phyloP scores from a whole-genome alignment of 2,113 vertebrate species.

The Tragulus kanchil region DNA sequence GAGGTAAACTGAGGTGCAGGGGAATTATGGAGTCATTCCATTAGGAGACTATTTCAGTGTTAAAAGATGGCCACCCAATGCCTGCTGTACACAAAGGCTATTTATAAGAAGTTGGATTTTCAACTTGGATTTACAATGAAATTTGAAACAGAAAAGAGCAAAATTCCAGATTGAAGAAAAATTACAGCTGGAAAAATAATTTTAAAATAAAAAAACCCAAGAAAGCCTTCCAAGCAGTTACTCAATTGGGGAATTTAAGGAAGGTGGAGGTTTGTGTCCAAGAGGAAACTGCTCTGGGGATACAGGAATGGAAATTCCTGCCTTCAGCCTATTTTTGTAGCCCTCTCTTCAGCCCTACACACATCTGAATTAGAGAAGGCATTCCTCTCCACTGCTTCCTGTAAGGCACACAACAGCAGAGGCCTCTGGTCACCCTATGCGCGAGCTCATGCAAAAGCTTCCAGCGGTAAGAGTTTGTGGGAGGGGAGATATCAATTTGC shows the following conservation, averaged over 20 bases:
- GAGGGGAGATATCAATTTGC: neutral
- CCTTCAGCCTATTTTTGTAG: conserved; percentile 16
- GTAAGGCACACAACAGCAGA: neutral
- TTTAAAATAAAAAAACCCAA: neutral
- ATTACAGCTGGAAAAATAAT: conserved; percentile 76
- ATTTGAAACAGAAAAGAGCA: conserved; percentile 73
- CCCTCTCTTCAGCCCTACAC: neutral
- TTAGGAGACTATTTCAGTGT: neutral
- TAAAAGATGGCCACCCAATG: neutral
- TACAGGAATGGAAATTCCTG: conserved; percentile 60
- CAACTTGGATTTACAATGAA: conserved; percentile 67
- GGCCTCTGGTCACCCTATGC: neutral
- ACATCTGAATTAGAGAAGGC: neutral
- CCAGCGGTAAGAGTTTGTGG: neutral
- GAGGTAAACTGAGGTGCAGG: conserved; percentile 3
- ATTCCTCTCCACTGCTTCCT: neutral
- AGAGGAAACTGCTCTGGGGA: conserved; percentile 53
- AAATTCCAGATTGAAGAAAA: conserved; percentile 73
- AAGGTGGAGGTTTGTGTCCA: conserved; percentile 65
- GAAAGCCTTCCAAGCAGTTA: conserved; percentile 73
- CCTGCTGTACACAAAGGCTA: conserved; percentile 39
- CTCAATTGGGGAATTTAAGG: conserved; percentile 69
- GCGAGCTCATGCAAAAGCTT: neutral
- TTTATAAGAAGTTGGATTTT: conserved; percentile 66
- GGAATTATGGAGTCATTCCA: neutral